A percentile compares a stretch with the other conserved stretches of the same genome.
Evolutionary conservation across 2,113 vertebrate genomes (phyloP).

Genomic region (Oryzias celebensis): DNA sequence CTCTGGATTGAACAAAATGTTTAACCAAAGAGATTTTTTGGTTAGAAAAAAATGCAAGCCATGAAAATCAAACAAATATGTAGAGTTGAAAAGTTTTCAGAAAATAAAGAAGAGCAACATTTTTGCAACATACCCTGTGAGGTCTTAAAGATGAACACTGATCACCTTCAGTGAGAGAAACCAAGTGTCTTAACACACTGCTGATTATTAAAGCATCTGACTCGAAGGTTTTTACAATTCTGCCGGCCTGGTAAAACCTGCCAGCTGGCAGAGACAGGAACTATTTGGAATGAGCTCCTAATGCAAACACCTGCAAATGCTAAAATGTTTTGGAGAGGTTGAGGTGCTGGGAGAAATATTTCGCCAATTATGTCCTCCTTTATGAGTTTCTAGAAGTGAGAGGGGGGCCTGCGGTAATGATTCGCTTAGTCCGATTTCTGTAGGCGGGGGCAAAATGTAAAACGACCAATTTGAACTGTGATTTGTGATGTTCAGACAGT

Average conservation of each 20-base stretch:
- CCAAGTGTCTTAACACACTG: slow-evolving; percentile 30
- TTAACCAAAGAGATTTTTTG: too few species aligned
- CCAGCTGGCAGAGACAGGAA: slow-evolving; percentile 39
- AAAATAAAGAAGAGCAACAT: background rate
- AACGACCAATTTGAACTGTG: slow-evolving; percentile 55
- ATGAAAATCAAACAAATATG: too few species aligned
- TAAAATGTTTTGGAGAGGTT: slow-evolving; percentile 25
- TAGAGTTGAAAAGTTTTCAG: too few species aligned
- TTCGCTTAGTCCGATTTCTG: slow-evolving; percentile 41
- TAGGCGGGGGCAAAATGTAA: slow-evolving; percentile 45
- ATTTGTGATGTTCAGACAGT: slow-evolving; percentile 54
- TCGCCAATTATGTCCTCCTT: slow-evolving; percentile 49
- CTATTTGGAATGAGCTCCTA: slow-evolving; percentile 28
- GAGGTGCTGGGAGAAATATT: slow-evolving; percentile 35
- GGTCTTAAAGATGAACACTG: background rate
- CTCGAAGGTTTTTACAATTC: slow-evolving; percentile 36
- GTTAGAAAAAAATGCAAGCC: too few species aligned
- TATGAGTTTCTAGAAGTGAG: slow-evolving; percentile 56
- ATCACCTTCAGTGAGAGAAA: slow-evolving; percentile 25
- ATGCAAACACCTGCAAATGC: slow-evolving; percentile 24
- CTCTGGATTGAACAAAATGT: too few species aligned
- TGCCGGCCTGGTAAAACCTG: slow-evolving; percentile 24
- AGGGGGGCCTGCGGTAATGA: slow-evolving; percentile 39
- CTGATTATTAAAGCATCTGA: slow-evolving; percentile 36
- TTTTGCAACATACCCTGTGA: background rate